Percentiles rank a stretch among this genome's conserved stretches.
Conservation (phyloP, 2,113 vertebrate species). For the Caranx ignobilis region DNA sequence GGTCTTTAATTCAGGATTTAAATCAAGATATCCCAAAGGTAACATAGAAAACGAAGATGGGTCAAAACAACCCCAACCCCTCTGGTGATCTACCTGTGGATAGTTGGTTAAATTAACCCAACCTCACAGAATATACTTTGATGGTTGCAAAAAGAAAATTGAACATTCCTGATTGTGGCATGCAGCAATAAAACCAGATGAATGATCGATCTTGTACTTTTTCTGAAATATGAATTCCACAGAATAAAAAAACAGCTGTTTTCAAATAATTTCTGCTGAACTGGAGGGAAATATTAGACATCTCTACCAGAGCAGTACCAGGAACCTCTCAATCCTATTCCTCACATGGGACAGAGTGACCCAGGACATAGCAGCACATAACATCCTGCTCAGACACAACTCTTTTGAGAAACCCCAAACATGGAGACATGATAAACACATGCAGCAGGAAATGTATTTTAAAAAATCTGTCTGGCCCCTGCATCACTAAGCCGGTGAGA, state of each 20-base stretch:
- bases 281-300: background rate
- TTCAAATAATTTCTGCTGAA: background rate
- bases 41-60: background rate
- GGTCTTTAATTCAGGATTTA: too few relatives aligned
- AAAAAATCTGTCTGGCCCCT: background rate
- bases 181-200: background rate
- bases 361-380: slow-evolving; percentile 32
- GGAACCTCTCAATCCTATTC: slow-evolving; percentile 49
- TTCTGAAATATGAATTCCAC: background rate
- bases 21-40: background rate
- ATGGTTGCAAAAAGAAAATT: background rate
- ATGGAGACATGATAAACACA: slow-evolving; percentile 16
- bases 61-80: background rate
- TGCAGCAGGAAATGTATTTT: background rate
- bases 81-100: background rate
- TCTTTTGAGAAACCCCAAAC: slow-evolving; percentile 25
- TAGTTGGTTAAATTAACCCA: background rate
- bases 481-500: background rate
- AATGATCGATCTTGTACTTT: background rate
- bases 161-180: background rate
- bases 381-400: slow-evolving; percentile 68
- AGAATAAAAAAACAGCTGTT: background rate
- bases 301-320: slow-evolving; percentile 28
- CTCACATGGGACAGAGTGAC: slow-evolving; percentile 61
- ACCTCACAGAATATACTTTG: background rate